Conservation (phyloP, 2,888 invertebrate genomes). For the Lithodes maja region DNA sequence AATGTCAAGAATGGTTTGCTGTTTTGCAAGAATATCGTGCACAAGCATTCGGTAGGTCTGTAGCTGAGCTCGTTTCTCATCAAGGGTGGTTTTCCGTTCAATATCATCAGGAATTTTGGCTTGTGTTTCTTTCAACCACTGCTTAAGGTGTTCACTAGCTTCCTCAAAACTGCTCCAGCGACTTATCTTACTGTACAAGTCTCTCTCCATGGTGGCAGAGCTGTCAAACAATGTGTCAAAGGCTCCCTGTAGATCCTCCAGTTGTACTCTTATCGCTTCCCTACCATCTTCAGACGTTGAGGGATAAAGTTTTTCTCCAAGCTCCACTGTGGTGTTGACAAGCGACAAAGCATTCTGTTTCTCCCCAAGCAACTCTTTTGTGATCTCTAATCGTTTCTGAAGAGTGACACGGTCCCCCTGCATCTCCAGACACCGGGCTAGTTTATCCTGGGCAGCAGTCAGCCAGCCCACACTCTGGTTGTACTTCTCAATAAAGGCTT, state of each 20-base stretch:
- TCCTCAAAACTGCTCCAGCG: constrained; percentile 95
- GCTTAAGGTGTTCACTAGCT: constrained; percentile 84
- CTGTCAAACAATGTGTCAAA: constrained; percentile 88
- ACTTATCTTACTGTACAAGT: constrained; percentile 85
- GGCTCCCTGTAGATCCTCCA: constrained; percentile 88
- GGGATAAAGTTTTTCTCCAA: constrained; percentile 90
- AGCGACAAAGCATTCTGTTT: constrained; percentile 84
- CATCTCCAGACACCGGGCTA: constrained; percentile 76
- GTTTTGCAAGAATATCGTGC: constrained; percentile 88
- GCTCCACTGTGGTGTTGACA: constrained; percentile 88
- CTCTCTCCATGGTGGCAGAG: constrained; percentile 85
- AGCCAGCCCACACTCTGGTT: constrained; percentile 89
- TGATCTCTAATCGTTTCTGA: constrained; percentile 81
- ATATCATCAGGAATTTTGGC: constrained; percentile 85
- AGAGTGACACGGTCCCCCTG: constrained; percentile 81
- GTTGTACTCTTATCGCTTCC: constrained; percentile 87
- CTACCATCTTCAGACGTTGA: constrained; percentile 91
- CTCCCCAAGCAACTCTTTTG: constrained; percentile 85
- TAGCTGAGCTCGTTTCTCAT: constrained; percentile 92
- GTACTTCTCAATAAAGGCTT: constrained; percentile 86
- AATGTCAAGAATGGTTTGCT: constrained; percentile 85
- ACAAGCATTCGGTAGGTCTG: constrained; percentile 87
- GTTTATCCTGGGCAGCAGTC: constrained; percentile 83
- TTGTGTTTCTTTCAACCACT: constrained; percentile 87
- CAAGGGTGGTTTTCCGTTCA: constrained; percentile 87